A percentile compares a stretch with the other conserved stretches of the same genome.
phyloP scores from a whole-genome alignment of 2,797 vertebrate genomes.

The Karalla daura region DNA sequence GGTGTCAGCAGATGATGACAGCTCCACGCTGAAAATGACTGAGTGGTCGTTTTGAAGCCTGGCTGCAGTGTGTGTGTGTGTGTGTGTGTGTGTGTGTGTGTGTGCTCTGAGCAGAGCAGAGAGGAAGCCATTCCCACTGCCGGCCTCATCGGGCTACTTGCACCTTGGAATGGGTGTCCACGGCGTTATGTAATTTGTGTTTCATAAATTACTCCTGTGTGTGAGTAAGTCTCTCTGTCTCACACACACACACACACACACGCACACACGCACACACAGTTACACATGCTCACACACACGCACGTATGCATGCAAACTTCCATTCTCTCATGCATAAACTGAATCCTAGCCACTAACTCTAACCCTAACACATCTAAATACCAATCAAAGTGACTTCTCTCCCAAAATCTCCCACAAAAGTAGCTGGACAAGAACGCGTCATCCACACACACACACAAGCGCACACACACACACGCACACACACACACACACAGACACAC shows the following conservation, averaged over 20 bases:
- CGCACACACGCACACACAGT: background rate
- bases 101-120: slow-evolving; percentile 14
- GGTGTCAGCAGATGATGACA: slow-evolving; percentile 29
- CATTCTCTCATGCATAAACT: no score
- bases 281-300: background rate
- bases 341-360: no score
- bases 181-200: slow-evolving; percentile 25
- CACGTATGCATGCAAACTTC: slow-evolving; percentile 35
- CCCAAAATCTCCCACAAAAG: no score
- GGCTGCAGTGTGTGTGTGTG: background rate
- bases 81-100: slow-evolving; percentile 11
- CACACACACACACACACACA: background rate
- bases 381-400: no score
- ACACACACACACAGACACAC: no score
- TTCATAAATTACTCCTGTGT: slow-evolving; percentile 12
- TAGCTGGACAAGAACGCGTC: no score
- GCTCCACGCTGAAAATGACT: background rate
- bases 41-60: slow-evolving; percentile 21
- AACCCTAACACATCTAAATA: no score
- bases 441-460: no score
- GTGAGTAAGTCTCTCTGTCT: background rate
- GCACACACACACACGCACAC: no score
- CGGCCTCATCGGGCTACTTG: slow-evolving; percentile 32
- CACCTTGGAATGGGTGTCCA: slow-evolving; percentile 15
- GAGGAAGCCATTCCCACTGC: slow-evolving; percentile 28